These are phyloP conservation scores for Saccopteryx bilineata DNA, from an alignment of 2,113 vertebrate species.

Conservation along the genomic window DNA sequence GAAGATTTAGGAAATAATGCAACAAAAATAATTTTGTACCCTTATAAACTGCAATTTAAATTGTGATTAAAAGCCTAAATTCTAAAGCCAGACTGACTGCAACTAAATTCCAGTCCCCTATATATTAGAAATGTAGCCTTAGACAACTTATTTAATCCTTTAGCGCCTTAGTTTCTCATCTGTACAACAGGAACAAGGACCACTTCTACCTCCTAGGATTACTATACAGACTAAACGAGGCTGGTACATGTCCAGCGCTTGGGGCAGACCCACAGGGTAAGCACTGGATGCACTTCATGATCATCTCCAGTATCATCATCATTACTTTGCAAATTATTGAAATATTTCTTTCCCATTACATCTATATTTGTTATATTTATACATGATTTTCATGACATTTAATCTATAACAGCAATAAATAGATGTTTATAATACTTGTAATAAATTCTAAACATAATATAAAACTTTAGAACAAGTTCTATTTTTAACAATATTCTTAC, in stretches of 20 bases:
- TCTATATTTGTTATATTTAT: background rate
- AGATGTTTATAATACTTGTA: background rate
- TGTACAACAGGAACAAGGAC: background rate
- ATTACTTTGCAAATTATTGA: conserved; percentile 39
- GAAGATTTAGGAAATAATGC: background rate
- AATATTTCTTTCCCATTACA: background rate
- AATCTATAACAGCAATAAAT: conserved; percentile 36
- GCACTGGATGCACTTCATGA: background rate
- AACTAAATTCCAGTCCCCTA: background rate
- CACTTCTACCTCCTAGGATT: conserved; percentile 21
- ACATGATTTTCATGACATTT: conserved; percentile 58
- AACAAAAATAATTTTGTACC: conserved; percentile 23
- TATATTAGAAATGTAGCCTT: background rate
- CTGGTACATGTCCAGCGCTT: background rate
- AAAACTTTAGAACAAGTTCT: conserved; percentile 26
- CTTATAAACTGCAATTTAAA: conserved; percentile 47
- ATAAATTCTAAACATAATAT: conserved; percentile 1
- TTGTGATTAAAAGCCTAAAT: background rate
- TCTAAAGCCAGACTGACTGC: conserved; percentile 7
- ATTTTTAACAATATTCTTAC: conserved; percentile 87
- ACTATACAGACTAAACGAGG: conserved; percentile 11
- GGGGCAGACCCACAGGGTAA: background rate
- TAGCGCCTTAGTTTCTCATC: background rate
- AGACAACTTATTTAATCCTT: background rate
- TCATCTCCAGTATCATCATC: background rate